Conservation (phyloP, 2,113 vertebrate genomes). For the Arizona elegans region DNA sequence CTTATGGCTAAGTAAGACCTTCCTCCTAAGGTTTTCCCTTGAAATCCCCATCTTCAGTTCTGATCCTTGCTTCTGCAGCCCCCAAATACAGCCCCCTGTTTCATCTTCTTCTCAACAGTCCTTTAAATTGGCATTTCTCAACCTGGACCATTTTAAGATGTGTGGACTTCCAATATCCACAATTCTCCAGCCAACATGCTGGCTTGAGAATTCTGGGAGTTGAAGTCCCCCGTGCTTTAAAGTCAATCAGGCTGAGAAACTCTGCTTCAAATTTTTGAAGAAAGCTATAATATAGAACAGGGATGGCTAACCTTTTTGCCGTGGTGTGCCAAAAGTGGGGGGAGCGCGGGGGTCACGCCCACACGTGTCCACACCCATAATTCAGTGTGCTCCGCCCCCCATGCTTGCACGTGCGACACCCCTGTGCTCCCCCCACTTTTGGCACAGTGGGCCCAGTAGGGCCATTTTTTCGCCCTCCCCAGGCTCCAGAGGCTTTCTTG, state of each 20-base stretch:
- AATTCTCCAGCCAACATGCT: not conserved
- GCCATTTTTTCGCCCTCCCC: too few species aligned
- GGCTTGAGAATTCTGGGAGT: not conserved
- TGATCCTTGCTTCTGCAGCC: not conserved
- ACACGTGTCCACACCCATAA: too few species aligned
- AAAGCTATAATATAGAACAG: not conserved
- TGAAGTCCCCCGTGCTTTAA: not conserved
- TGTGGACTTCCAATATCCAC: not conserved
- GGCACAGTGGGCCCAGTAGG: too few species aligned
- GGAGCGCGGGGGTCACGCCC: too few species aligned
- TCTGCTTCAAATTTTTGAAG: not conserved
- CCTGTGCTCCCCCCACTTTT: too few species aligned
- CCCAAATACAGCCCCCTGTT: too few species aligned
- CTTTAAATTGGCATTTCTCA: not conserved
- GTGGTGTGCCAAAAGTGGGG: too few species aligned
- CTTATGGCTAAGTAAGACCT: not conserved
- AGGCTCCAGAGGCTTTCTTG: too few species aligned
- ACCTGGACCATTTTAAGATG: not conserved
- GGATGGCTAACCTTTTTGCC: too few species aligned
- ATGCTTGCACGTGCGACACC: too few species aligned
- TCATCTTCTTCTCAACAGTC: not conserved
- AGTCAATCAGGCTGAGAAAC: not conserved
- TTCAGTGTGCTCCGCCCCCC: too few species aligned
- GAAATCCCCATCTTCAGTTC: not conserved
- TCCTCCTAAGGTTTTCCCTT: not conserved